These are phyloP conservation scores for Gryllus longicercus DNA, from an alignment of 2,888 invertebrate species.

Conservation along the genomic window DNA sequence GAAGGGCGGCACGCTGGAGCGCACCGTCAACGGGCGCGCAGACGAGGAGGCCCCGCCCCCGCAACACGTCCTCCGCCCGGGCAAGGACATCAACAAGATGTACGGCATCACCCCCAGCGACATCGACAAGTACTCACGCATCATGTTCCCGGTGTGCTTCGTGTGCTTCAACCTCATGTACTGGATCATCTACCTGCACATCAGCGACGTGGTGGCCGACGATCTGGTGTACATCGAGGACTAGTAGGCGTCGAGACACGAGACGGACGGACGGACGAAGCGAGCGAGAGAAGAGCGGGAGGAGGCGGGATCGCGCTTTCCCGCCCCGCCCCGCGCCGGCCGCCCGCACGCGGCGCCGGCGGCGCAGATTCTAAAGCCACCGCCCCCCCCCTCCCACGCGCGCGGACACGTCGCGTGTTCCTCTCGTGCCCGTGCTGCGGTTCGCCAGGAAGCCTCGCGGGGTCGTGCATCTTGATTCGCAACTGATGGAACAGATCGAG, in stretches of 20 bases:
- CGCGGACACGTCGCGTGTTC: not conserved
- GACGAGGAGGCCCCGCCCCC: constrained; percentile 62
- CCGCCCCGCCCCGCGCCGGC: not conserved
- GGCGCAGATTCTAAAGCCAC: not conserved
- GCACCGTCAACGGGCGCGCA: constrained; percentile 79
- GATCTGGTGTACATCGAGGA: constrained; percentile 80
- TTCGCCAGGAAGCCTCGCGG: not conserved
- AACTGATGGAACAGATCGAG: not conserved
- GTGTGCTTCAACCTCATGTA: constrained; percentile 98
- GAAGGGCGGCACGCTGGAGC: constrained; percentile 87
- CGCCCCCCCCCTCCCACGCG: not conserved
- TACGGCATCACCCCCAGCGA: constrained; percentile 91
- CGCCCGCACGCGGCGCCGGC: not conserved
- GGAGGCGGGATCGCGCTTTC: not conserved
- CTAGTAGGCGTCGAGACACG: constrained; percentile 31
- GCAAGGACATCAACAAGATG: constrained; percentile 85
- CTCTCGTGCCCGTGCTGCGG: not conserved
- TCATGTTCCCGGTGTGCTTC: constrained; percentile 97
- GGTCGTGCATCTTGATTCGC: not conserved
- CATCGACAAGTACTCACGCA: constrained; percentile 98
- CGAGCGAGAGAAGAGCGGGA: not conserved
- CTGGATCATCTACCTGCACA: constrained; percentile 95
- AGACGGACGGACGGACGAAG: not conserved
- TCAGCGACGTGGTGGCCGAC: constrained; percentile 92
- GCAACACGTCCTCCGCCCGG: constrained; percentile 75